Base-by-base conservation (phyloP, 2,113 vertebrate genomes). In the Columba livia region DNA sequence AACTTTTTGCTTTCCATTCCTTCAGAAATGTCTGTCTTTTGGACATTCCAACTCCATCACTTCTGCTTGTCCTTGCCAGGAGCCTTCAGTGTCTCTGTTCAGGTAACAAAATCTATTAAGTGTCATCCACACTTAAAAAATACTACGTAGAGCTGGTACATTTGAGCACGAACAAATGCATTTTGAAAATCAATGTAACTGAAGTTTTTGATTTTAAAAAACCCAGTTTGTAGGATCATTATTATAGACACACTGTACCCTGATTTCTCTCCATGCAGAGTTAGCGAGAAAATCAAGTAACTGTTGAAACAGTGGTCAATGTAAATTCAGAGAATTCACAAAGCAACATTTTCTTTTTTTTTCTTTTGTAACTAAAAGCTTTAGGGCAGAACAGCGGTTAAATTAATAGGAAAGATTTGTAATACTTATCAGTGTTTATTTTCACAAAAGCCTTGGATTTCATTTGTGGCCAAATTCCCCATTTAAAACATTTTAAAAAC, bases 291-390 rank as follows among this genome's bases (percentile, higher is more conserved):
- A 98, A 77, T 98, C 97, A 7, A 97, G 64, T 44, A 97, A 97
- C 97, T 98, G 89, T 95, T 79, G 34, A 98, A 99, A 95, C 50
- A 97, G 94, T 98, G 98, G 31, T 98, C 98, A 54, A 75, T 97
- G 93, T 98, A 98, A 96, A 98, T 98, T n/a, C 98, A 97, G 26
- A 98, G 91, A 98, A 90, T 90, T 99, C 98, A 66, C 96, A 97
- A 79, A 91, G 91, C 81, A 29, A 97, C 93, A 58, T 53, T 15
- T 53, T 98, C 98, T 93, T 97, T 94, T 93, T 25, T 53, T 9
- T 53, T 98, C 98, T 93, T 97, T 94, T 92, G 97, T 98, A 93
- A 98, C 86, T 81, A 98, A 97, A 93, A 99, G 86, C 97, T 98
- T 89, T 64, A 92, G 81, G 40, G 51, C 24, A 56, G 77, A 89